Percentiles rank a stretch among this genome's conserved stretches.
phyloP scores from a whole-genome alignment of 2,888 invertebrate species.

The Hirtodrosophila cameraria region DNA sequence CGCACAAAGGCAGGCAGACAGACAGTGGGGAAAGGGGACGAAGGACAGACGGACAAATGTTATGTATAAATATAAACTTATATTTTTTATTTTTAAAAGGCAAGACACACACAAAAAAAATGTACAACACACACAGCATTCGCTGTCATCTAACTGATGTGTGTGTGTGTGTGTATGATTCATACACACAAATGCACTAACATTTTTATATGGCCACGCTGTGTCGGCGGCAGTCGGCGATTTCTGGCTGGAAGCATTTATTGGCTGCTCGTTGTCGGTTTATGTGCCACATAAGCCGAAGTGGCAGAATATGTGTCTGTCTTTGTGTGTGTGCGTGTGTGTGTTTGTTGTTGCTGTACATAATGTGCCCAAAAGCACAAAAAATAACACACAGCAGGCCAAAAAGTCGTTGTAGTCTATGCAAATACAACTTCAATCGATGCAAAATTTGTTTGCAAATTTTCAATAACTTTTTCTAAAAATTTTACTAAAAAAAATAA shows the following conservation, averaged over 20 bases:
- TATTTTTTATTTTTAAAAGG: constrained; percentile 74
- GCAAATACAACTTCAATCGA: constrained; percentile 68
- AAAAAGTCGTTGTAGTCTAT: constrained; percentile 44
- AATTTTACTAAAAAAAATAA: background rate
- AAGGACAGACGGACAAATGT: constrained; percentile 63
- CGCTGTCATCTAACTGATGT: constrained; percentile 55
- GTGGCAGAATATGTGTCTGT: constrained; percentile 50
- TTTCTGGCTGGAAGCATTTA: constrained; percentile 74
- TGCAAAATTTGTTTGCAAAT: constrained; percentile 13
- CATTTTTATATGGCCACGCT: constrained; percentile 62
- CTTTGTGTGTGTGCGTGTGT: constrained; percentile 30
- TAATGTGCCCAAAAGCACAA: constrained; percentile 56
- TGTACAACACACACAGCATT: constrained; percentile 62
- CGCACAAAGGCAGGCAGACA: constrained; percentile 26
- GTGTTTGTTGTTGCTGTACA: constrained; percentile 47
- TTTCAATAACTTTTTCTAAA: too few species aligned
- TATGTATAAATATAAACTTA: constrained; percentile 80
- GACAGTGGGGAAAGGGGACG: constrained; percentile 23
- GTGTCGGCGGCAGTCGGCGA: constrained; percentile 64
- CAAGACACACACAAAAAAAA: constrained; percentile 53
- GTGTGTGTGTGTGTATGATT: constrained; percentile 49
- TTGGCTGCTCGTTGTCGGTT: constrained; percentile 80
- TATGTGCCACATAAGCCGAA: constrained; percentile 79
- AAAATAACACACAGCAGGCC: constrained; percentile 24
- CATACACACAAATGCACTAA: constrained; percentile 70